Evolutionary conservation across 2,113 vertebrate genomes (phyloP), one percentile per base, ranked within the genome.

Genomic region (Cryptomyrus ogoouensis): DNA sequence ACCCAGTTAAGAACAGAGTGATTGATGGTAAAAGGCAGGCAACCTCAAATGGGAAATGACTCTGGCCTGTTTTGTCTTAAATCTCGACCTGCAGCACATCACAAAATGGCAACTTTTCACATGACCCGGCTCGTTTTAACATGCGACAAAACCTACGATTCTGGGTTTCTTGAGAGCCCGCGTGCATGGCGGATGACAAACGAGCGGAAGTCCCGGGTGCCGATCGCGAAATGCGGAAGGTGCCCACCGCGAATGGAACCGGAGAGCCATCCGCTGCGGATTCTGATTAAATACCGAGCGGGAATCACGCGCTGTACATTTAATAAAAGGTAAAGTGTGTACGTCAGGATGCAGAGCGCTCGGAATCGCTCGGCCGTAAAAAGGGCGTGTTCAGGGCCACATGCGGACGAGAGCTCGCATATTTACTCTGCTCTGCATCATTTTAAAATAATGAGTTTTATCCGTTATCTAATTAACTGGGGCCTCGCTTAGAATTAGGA

Each of bases 391-490:
- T 84, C 1, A 12, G 46, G 39, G 19, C 95, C 92, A 92, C 95
- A 95, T 95, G 95, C 95, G 91, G 92, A 92, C 95, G 95, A 96
- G 96, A 96, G 95, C 95, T 92, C 95, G 96, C 96, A 96, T 97
- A 96, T 97, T 97, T 97, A 97, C 97, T 95, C 95, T 95, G 96
- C 97, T 97, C 91, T 90, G 97, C 97, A 98, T 97, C 96, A 97
- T 97, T 98, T 98, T 96, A 98, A 97, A 98, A 97, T 98, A 98
- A 98, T 98, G 97, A 97, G 96, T 96, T 97, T 97, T 97, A 96
- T 97, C 95, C 97, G 96, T 97, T 97, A 98, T 98, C 97, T 97
- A 98, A 98, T 98, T 98, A 98, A 97, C 96, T 93, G 94, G 95
- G 95, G 96, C 96, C 95, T 95, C 95, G 96, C 95, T 95, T 95